Base-by-base conservation (phyloP, 2,797 vertebrate species). In the Buphagus erythrorhynchus region DNA sequence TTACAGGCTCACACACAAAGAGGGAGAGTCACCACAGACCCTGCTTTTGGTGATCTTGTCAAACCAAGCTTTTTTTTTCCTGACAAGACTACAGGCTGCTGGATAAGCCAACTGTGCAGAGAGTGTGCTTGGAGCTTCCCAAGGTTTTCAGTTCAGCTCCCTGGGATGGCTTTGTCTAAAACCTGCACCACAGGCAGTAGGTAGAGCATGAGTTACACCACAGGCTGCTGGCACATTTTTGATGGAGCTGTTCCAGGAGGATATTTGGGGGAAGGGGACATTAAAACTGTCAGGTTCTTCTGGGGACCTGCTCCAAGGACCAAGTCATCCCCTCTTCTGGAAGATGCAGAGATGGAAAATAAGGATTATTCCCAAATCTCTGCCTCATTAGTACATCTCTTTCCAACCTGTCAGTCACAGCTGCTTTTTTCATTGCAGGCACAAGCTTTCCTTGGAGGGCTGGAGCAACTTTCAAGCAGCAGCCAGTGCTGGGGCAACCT, bases 151-250 rank as follows among this genome's bases (percentile, higher is more conserved):
- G 80, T 28, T 76, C 24, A 57, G n/a, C 38, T 35, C 22, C 46
- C 26, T 43, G 52, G 35, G 76, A 67, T 63, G 68, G 25, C 65
- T 93, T 90, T 43, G 66, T 59, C 78, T 43, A 73, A 88, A 82
- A 35, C 38, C 13, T 17, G 31, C 46, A 43, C 36, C 63, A 35
- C 0, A 36, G 49, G n/a, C 38, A 65, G n/a, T 3, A 68, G 65
- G 71, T 1, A 49, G 42, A 71, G 42, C 26, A 43, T 11, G 5
- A 0, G 0, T 13, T 26, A 17, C 22, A 7, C 9, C 42, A 9
- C 8, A 42, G 40, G 42, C 54, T 79, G 63, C 75, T 45, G 38
- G 38, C 15, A 73, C 6, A 2, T n/a, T 31, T 83, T 10, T 54
- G 51, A 36, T 24, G 22, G 20, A 18, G 29, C 28, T 51, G 54